Base-by-base conservation (phyloP, 2,888 invertebrate genomes). In the Metellina segmentata region DNA sequence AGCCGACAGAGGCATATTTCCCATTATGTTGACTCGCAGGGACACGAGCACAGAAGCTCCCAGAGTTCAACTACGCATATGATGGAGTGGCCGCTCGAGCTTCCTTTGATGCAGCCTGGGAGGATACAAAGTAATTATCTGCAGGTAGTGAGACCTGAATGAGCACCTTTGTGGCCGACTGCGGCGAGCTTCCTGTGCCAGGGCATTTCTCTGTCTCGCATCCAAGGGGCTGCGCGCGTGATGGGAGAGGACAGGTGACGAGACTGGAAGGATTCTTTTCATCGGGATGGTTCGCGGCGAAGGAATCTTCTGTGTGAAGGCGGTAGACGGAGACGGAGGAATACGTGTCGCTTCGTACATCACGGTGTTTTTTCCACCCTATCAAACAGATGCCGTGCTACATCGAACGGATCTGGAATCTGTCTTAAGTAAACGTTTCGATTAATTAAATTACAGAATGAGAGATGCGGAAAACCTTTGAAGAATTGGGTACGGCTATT, bases 11-110 rank as follows among this genome's bases (percentile, higher is more conserved):
- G 78, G 70, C 51, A 77, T 83, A 48, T 52, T 72, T 83, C 69
- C 11, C 69, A 51, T 71, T 49, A 49, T 16, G 49, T 75, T 34
- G 72, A 74, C 16, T 82, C 79, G 19, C 77, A 34, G 34, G 34
- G 34, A 34, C n/a, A 34, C 48, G 75, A 52, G 77, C 79, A 81
- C 87, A 87, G 90, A 79, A 91, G 87, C 74, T 86, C 71, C 53
- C 74, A 51, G 75, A 87, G 91, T 91, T 91, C 91, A 91, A 91
- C 91, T 87, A 91, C 91, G 91, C 91, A 87, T 91, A 83, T 91
- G 91, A 91, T 91, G 91, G 87, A 91, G 91, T 72, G 20, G 77
- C 20, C 72, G 19, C 61, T 77, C 6, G 19, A 11, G 51, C 79
- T 34, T 34, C 34, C 52, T 79, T 52, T 72, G 51, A 52, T 49